Evolutionary conservation across 2,797 vertebrate species (phyloP), one percentile per base, ranked within the genome.

Genomic region (Hirundo rustica): DNA sequence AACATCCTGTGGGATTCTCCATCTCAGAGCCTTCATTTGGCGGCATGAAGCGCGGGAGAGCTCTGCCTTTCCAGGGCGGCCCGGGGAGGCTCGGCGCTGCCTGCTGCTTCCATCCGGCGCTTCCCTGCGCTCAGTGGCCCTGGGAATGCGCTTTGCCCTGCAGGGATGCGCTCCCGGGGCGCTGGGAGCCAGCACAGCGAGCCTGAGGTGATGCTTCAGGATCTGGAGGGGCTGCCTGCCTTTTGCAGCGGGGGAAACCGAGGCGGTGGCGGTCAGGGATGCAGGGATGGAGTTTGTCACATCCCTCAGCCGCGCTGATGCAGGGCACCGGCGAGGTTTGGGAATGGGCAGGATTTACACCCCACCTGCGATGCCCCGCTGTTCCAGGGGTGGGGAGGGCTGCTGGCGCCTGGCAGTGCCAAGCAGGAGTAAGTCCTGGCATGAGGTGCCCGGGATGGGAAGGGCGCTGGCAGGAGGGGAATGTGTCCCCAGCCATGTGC

Each of bases 81-180:
- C 10, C 11, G 3, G 66, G 66, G 61, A 17, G 21, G 36, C 38
- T 1, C 13, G 1, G 45, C 6, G 4, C 22, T 32, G 72, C 34
- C 36, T 3, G 7, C 44, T 21, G 4, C 26, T 64, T 5, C 45
- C 57, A 2, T 3, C 6, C 3, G 0, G 12, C 0, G 1, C 10
- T 38, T 53, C 20, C 47, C 23, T 15, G 68, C 22, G 1, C 26
- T 3, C 12, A 5, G 13, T 8, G 29, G 71, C 72, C 66, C 68
- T 18, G 38, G 22, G 21, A 7, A 17, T 2, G 50, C 38, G 0
- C 44, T 61, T 23, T 2, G 53, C 34, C 16, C 13, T 3, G 4
- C 54, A 18, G 53, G 64, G 58, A 21, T 25, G 62, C 1, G 2
- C 38, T 64, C 27, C 53, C 36, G 26, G 14, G 9, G 27, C 4